phyloP scores from a whole-genome alignment of 2,113 vertebrate genomes.

The Dipodomys spectabilis region DNA sequence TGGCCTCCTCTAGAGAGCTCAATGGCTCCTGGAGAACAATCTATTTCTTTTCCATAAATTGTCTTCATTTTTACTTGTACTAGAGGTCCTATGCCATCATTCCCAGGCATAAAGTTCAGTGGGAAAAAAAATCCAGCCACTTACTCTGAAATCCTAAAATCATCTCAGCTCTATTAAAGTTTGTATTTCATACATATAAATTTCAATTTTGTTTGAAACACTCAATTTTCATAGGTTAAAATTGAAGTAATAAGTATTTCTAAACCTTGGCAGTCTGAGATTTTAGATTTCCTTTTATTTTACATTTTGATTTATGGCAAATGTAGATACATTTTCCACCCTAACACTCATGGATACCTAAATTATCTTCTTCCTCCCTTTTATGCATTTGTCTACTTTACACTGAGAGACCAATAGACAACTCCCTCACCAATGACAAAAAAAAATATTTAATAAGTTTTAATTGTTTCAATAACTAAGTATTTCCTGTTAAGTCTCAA shows the following conservation, averaged over 20 bases:
- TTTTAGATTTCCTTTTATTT: constrained; percentile 46
- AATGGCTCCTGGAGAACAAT: constrained; percentile 6
- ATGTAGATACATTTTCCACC: background rate
- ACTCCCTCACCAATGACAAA: background rate
- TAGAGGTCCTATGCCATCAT: background rate
- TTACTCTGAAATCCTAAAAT: constrained; percentile 57
- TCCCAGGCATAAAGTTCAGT: constrained; percentile 2
- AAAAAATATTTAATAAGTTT: constrained; percentile 17
- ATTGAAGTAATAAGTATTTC: background rate
- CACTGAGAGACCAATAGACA: background rate
- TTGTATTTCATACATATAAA: constrained; percentile 49
- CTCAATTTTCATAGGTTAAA: constrained; percentile 45
- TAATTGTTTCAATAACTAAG: background rate
- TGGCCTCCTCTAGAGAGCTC: background rate
- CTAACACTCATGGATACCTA: background rate
- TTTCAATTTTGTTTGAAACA: constrained; percentile 57
- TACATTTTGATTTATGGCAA: background rate
- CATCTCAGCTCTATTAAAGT: constrained; percentile 30
- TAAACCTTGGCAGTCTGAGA: constrained; percentile 41
- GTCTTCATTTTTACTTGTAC: background rate
- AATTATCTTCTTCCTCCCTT: background rate
- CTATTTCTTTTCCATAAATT: background rate
- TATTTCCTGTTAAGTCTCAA: background rate
- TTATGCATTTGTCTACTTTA: background rate
- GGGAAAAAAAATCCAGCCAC: background rate